Evolutionary conservation across 2,797 vertebrate species (phyloP).

Genomic region (Pelodytes ibericus): DNA sequence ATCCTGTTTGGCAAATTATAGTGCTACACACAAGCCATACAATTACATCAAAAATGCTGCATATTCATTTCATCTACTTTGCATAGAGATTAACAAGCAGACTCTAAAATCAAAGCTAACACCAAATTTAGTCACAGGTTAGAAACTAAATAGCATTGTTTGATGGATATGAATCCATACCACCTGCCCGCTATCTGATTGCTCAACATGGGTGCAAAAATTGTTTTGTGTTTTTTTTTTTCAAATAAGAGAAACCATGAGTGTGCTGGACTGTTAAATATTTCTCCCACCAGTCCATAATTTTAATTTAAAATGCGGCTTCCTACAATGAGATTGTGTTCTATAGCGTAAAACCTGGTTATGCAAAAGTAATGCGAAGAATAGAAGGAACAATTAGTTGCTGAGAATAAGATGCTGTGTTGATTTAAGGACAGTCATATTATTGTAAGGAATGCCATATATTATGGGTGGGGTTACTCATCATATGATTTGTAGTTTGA

Average conservation of each 20-base stretch:
- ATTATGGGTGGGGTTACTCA: no score
- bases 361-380: no score
- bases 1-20: constrained; percentile 99
- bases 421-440: no score
- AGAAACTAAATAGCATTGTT: constrained; percentile 79
- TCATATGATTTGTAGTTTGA: no score
- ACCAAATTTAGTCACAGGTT: constrained; percentile 83
- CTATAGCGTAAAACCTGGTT: no score
- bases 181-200: constrained; percentile 81
- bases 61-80: constrained; percentile 97
- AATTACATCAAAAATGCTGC: constrained; percentile 98
- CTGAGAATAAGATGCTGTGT: no score
- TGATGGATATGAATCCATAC: constrained; percentile 73
- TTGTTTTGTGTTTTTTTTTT: constrained; percentile 34
- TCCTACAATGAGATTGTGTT: background rate
- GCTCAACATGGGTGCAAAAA: constrained; percentile 63
- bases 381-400: no score
- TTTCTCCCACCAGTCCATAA: constrained; percentile 29
- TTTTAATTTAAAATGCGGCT: constrained; percentile 22
- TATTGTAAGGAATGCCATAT: no score
- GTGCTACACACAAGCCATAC: constrained; percentile 94
- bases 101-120: constrained; percentile 79
- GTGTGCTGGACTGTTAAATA: constrained; percentile 12
- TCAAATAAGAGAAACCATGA: constrained; percentile 18
- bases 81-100: constrained; percentile 94